Evolutionary conservation across 2,797 vertebrate genomes (phyloP).

Genomic region (Petrocephalus schoutedeni): DNA sequence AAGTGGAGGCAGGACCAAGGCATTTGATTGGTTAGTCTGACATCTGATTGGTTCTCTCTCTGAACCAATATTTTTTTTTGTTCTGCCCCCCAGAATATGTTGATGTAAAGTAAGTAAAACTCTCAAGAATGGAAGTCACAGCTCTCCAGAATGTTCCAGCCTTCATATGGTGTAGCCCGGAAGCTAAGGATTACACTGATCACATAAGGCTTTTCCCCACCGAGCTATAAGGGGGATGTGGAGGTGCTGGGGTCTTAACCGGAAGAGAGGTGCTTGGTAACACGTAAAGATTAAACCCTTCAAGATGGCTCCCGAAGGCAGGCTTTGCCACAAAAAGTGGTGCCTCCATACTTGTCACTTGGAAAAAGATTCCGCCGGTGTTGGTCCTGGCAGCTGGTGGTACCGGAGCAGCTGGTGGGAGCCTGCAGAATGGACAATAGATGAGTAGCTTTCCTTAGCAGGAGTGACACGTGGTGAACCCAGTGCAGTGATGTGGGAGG

Average conservation of each 20-base stretch:
- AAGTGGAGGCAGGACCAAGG: too few species aligned
- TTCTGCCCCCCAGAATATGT: too few species aligned
- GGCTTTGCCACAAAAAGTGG: neutral
- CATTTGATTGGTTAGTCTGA: too few species aligned
- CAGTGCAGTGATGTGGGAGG: neutral
- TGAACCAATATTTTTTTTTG: too few species aligned
- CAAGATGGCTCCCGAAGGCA: neutral
- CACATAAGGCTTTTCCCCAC: neutral
- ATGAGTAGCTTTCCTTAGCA: neutral
- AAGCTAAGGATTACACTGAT: neutral
- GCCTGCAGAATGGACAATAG: neutral
- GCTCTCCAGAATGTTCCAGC: neutral
- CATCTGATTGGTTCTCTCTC: too few species aligned
- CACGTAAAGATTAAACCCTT: neutral
- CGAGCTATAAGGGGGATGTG: neutral
- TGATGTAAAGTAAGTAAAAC: too few species aligned
- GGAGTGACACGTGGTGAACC: neutral
- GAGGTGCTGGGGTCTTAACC: neutral
- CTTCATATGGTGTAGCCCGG: neutral
- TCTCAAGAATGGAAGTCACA: neutral
- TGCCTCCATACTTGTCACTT: neutral
- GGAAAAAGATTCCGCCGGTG: neutral
- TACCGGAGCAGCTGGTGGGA: neutral
- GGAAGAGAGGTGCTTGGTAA: neutral
- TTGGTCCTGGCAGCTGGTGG: neutral